Evolutionary conservation across 2,113 vertebrate species (phyloP).

Genomic region (Lontra canadensis): DNA sequence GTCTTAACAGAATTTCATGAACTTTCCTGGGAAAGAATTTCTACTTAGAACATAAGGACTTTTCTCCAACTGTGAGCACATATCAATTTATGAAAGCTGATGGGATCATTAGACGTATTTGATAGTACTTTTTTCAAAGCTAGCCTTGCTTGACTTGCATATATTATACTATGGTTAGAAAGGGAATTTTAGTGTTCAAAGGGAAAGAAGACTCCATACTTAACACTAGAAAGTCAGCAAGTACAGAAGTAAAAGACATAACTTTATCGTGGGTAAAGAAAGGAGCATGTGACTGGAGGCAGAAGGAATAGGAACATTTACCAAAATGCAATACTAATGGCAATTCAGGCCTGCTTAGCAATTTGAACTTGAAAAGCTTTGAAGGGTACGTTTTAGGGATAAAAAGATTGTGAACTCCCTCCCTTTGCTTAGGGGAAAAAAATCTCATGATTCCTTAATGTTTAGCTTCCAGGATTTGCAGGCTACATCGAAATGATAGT

Average conservation of each 20-base stretch:
- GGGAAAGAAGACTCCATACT: neutral
- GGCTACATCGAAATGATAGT: slow-evolving; percentile 68
- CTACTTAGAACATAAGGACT: neutral
- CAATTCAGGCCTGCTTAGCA: neutral
- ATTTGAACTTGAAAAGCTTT: neutral
- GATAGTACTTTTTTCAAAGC: neutral
- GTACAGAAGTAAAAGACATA: neutral
- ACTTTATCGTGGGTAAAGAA: neutral
- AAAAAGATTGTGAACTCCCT: slow-evolving; percentile 33
- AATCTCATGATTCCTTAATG: slow-evolving; percentile 50
- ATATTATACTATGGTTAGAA: neutral
- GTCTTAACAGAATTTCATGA: neutral
- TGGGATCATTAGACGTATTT: neutral
- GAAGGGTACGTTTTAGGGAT: slow-evolving; percentile 28
- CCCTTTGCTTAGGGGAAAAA: slow-evolving; percentile 6
- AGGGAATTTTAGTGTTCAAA: neutral
- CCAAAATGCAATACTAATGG: neutral
- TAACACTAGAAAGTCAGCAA: neutral
- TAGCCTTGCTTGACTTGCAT: neutral
- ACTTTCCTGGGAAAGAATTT: neutral
- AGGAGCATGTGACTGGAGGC: neutral
- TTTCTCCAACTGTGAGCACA: neutral
- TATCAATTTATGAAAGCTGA: neutral
- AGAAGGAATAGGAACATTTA: neutral
- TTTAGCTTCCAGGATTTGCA: slow-evolving; percentile 57